Evolutionary conservation across 2,888 invertebrate genomes (phyloP).

Genomic region (Callyntrura sp.): DNA sequence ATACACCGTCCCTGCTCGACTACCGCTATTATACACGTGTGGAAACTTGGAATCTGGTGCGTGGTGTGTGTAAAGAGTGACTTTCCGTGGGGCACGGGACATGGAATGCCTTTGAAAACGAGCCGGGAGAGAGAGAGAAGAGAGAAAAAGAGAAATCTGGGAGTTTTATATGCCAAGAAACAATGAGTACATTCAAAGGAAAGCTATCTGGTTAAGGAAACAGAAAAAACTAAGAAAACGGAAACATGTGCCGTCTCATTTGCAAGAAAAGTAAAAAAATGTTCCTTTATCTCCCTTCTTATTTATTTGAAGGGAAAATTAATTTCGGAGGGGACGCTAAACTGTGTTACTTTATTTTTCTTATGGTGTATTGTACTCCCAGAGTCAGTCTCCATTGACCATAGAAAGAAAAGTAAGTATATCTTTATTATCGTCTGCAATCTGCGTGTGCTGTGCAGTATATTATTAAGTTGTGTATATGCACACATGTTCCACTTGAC

Average conservation of each 20-base stretch:
- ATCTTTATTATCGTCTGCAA: neutral
- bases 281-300: constrained; percentile 57
- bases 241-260: constrained; percentile 74
- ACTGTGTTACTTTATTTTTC: constrained; percentile 6
- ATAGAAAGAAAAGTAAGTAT: neutral
- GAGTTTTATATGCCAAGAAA: constrained; percentile 35
- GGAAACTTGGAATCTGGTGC: constrained; percentile 1
- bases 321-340: constrained; percentile 31
- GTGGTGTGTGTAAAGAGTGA: neutral
- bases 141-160: constrained; percentile 29
- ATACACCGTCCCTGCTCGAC: neutral
- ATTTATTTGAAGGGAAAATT: constrained; percentile 52
- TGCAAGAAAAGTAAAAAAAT: constrained; percentile 59
- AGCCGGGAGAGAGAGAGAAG: neutral
- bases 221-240: constrained; percentile 56
- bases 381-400: neutral
- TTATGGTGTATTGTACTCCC: neutral
- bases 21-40: neutral
- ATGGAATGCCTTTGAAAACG: constrained; percentile 53
- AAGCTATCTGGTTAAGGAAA: constrained; percentile 6
- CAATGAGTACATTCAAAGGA: constrained; percentile 9
- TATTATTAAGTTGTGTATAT: neutral
- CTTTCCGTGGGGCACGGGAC: neutral
- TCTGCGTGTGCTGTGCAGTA: neutral
- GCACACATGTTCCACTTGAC: neutral